Evolutionary conservation across 2,113 vertebrate genomes (phyloP), one percentile per base, ranked within the genome.

Genomic region (Pica pica): DNA sequence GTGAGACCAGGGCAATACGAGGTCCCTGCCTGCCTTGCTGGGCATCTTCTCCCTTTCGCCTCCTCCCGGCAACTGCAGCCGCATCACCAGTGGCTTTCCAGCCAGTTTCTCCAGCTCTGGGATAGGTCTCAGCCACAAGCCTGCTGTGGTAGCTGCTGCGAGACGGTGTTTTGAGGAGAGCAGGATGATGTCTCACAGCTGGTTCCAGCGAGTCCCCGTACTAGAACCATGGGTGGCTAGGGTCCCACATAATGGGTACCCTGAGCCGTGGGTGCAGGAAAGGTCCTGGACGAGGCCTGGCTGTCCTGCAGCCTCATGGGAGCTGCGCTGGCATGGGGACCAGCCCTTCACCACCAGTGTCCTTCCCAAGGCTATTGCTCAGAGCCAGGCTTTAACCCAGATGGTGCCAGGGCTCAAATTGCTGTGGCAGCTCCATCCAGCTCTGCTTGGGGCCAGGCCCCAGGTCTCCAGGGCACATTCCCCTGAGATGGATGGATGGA

Each of bases 151-250:
- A 27, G 69, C 63, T 52, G 27, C 56, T 80, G 78, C 47, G 79
- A 85, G n/a, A 67, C 16, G 28, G 16, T 60, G 57, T 59, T 37
- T 2, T 1, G 37, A 73, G 55, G 26, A 65, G 60, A 27, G 16
- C 5, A 5, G 23, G 35, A 49, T 19, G 42, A 49, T 44, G 31
- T 16, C 19, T 15, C 41, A 27, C 46, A 55, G 52, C 33, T 50
- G 69, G 22, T 13, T 70, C 33, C 33, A 47, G 50, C 0, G 0
- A 81, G 22, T 47, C 18, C 21, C 61, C 0, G 0, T 52, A 8
- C 31, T 61, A 26, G 31, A 87, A 7, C 12, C 6, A 2, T 22
- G 33, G 16, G 14, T 56, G 11, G 12, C 33, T 64, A 5, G 27
- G 21, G 30, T 42, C 24, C 30, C 26, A 17, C 0, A 0, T 16